A percentile compares a stretch with the other conserved stretches of the same genome.
These are phyloP conservation scores for Ceratina australensis DNA, from an alignment of 1,140 invertebrate genomes.

Conservation along the genomic window DNA sequence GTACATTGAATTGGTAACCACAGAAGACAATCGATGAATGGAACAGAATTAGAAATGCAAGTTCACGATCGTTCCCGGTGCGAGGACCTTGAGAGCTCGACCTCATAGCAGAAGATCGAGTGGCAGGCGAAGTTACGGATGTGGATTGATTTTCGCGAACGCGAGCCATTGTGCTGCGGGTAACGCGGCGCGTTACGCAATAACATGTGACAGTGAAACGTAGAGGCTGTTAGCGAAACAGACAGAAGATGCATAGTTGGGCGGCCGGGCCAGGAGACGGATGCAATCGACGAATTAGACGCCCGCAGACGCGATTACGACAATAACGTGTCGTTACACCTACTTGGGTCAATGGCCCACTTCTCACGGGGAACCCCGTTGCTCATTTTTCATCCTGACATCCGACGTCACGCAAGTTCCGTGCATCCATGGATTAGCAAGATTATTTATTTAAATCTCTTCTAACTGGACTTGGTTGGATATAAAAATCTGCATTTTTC, in stretches of 20 bases:
- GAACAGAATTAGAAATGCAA: not conserved
- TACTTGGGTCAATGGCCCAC: slow-evolving; percentile 64
- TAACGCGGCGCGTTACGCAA: slow-evolving; percentile 32
- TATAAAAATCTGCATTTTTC: too few species aligned
- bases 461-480: too few species aligned
- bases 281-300: slow-evolving; percentile 51
- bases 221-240: slow-evolving; percentile 4
- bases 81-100: slow-evolving; percentile 15
- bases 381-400: slow-evolving; percentile 48
- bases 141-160: slow-evolving; percentile 28
- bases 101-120: slow-evolving; percentile 28
- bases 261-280: slow-evolving; percentile 28
- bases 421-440: too few species aligned
- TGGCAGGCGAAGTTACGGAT: slow-evolving; percentile 15
- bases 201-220: slow-evolving; percentile 32
- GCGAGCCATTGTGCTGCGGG: not conserved
- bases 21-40: not conserved
- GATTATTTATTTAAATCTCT: too few species aligned
- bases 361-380: slow-evolving; percentile 48
- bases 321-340: slow-evolving; percentile 51
- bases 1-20: too few species aligned
- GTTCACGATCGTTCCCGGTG: slow-evolving; percentile 13
- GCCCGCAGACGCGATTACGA: slow-evolving; percentile 42
- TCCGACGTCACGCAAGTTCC: slow-evolving; percentile 41
- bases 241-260: slow-evolving; percentile 28